Evolutionary conservation across 2,113 vertebrate genomes (phyloP).

Genomic region (Phrynocephalus versicolor): DNA sequence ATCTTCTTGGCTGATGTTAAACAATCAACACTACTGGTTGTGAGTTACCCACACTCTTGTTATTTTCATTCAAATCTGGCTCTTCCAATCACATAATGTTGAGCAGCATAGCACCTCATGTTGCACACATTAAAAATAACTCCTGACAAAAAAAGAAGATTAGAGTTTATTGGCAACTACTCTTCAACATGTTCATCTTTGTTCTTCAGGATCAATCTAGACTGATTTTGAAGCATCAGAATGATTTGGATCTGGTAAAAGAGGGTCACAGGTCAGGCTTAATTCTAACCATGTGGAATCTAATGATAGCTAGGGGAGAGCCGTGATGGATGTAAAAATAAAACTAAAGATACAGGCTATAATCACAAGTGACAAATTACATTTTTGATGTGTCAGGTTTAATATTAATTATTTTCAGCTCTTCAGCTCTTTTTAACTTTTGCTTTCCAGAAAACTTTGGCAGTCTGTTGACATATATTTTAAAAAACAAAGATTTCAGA

Average conservation of each 20-base stretch:
- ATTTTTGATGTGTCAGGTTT: slow-evolving; percentile 72
- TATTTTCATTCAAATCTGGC: not conserved
- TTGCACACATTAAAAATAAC: slow-evolving; percentile 11
- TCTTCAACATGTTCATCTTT: slow-evolving; percentile 33
- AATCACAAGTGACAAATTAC: slow-evolving; percentile 69
- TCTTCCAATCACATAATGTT: slow-evolving; percentile 14
- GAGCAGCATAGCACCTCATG: not conserved
- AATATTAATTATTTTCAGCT: slow-evolving; percentile 73
- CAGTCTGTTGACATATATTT: slow-evolving; percentile 59
- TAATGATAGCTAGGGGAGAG: slow-evolving; percentile 68
- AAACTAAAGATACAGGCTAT: slow-evolving; percentile 68
- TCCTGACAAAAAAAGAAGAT: not conserved
- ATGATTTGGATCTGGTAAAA: slow-evolving; percentile 57
- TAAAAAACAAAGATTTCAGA: slow-evolving; percentile 70
- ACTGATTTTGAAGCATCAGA: slow-evolving; percentile 55
- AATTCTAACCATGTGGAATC: slow-evolving; percentile 70
- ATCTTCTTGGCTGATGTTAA: not conserved
- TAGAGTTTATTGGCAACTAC: slow-evolving; percentile 8
- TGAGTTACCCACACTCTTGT: not conserved
- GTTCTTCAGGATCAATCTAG: slow-evolving; percentile 22
- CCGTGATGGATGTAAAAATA: slow-evolving; percentile 63
- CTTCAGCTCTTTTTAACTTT: slow-evolving; percentile 49
- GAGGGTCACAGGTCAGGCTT: slow-evolving; percentile 68
- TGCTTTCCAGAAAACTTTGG: slow-evolving; percentile 63
- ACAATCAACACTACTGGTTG: not conserved